phyloP scores from a whole-genome alignment of 1,140 invertebrate genomes.

The Platorchestia sp. region DNA sequence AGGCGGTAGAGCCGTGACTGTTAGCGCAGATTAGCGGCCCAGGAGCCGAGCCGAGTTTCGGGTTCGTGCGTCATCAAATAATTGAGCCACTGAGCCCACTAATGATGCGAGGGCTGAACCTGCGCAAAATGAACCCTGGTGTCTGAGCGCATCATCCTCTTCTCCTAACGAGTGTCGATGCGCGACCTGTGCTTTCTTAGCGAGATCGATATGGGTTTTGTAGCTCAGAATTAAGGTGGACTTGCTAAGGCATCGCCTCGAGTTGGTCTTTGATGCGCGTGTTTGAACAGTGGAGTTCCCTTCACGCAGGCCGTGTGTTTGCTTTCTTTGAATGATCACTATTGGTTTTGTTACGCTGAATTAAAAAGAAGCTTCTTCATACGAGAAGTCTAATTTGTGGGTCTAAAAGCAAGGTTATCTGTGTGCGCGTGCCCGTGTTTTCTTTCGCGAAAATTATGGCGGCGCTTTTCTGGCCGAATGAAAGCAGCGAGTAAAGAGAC shows the following conservation, averaged over 20 bases:
- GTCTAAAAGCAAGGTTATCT: background rate
- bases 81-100: constrained; percentile 51
- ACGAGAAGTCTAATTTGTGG: background rate
- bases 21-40: background rate
- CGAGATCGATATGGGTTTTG: constrained; percentile 26
- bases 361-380: constrained; percentile 8
- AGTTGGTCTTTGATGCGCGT: background rate
- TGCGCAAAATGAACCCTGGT: background rate
- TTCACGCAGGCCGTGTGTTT: background rate
- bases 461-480: background rate
- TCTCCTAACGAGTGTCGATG: constrained; percentile 30
- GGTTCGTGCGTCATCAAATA: background rate
- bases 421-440: background rate
- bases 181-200: constrained; percentile 28
- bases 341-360: constrained; percentile 25
- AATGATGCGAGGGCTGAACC: constrained; percentile 40
- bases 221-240: background rate
- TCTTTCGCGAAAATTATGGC: background rate
- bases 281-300: background rate
- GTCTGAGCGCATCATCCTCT: background rate
- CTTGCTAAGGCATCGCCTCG: background rate
- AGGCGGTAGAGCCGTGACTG: background rate
- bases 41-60: background rate
- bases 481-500: constrained; percentile 12
- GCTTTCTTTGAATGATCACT: background rate